These are phyloP conservation scores for Polyodon spathula DNA, from an alignment of 2,113 vertebrate genomes.

Conservation along the genomic window DNA sequence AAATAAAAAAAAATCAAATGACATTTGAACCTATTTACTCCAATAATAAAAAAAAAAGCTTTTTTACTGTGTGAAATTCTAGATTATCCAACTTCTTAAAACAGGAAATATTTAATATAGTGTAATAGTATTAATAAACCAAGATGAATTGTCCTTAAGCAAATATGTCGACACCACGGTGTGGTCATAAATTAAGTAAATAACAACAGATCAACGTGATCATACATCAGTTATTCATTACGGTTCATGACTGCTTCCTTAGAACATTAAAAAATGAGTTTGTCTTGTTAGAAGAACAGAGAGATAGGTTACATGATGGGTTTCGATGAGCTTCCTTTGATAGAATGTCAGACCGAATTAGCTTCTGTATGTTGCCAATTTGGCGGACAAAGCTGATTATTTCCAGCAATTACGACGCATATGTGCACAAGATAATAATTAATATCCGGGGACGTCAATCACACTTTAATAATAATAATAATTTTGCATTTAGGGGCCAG, in stretches of 20 bases:
- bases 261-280: not conserved
- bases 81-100: no score
- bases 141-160: no score
- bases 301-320: not conserved
- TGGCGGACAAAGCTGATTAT: constrained; percentile 88
- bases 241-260: not conserved
- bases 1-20: no score
- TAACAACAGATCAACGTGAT: no score
- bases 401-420: constrained; percentile 88
- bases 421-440: constrained; percentile 96
- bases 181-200: no score
- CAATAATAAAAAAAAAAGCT: no score
- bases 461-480: constrained; percentile 85
- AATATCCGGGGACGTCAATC: constrained; percentile 88
- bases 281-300: not conserved
- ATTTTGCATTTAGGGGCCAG: constrained; percentile 75
- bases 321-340: constrained; percentile 49
- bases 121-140: not conserved
- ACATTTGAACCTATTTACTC: no score
- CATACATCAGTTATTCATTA: no score
- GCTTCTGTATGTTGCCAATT: constrained; percentile 82
- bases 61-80: no score
- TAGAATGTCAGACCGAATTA: constrained; percentile 95
- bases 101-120: not conserved
- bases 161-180: no score